phyloP scores from a whole-genome alignment of 2,888 invertebrate species.

The Drosophila peninsularis region DNA sequence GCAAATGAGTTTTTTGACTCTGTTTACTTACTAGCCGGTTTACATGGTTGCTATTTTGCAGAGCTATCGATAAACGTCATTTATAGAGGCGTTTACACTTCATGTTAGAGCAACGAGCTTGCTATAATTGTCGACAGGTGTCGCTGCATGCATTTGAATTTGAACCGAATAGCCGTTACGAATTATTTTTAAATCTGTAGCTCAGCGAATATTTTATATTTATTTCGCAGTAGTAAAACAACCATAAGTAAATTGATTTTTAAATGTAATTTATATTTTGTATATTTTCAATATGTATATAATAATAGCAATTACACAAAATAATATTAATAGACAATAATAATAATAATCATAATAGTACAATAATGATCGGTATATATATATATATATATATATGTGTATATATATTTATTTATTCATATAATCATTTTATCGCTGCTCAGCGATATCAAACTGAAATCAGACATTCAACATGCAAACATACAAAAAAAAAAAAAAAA shows the following conservation, averaged over 20 bases:
- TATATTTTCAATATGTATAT: conserved; percentile 68
- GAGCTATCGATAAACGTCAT: conserved; percentile 18
- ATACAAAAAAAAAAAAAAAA: conserved; percentile 25
- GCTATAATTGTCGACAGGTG: conserved; percentile 3
- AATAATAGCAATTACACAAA: conserved; percentile 74
- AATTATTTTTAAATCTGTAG: background rate
- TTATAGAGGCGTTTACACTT: background rate
- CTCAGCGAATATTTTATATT: background rate
- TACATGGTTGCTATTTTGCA: conserved; percentile 16
- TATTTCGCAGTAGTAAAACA: background rate
- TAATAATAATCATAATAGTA: conserved; percentile 66
- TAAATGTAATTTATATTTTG: conserved; percentile 63
- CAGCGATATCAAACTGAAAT: conserved; percentile 40
- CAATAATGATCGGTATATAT: conserved; percentile 61
- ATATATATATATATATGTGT: conserved; percentile 38
- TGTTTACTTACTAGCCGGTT: conserved; percentile 24
- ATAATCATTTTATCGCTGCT: conserved; percentile 36
- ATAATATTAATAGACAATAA: conserved; percentile 74
- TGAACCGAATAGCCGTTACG: background rate
- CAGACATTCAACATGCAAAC: conserved; percentile 58
- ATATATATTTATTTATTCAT: conserved; percentile 38
- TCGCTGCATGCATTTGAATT: conserved; percentile 1
- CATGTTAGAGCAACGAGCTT: background rate
- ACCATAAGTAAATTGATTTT: conserved; percentile 8
- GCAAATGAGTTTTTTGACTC: background rate